Evolutionary conservation across 2,888 invertebrate genomes (phyloP).

Genomic region (Coecobrya sp.): DNA sequence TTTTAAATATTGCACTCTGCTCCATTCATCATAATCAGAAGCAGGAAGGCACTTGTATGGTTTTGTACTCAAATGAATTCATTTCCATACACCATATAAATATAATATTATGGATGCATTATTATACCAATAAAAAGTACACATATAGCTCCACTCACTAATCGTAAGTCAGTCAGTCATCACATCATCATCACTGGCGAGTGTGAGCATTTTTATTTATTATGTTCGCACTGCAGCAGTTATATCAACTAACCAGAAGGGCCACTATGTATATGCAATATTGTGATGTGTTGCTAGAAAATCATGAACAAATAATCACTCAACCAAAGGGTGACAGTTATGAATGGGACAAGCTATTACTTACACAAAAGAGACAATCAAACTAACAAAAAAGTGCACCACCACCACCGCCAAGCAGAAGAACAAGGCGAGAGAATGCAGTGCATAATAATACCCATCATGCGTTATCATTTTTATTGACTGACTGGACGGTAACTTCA

Average conservation of each 20-base stretch:
- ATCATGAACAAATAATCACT: constrained; percentile 71
- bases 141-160: neutral
- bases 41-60: constrained; percentile 53
- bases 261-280: neutral
- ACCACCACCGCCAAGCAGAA: neutral
- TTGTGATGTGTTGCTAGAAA: constrained; percentile 33
- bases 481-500: neutral
- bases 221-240: neutral
- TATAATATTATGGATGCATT: neutral
- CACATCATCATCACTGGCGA: neutral
- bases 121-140: neutral
- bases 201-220: constrained; percentile 48
- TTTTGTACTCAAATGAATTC: constrained; percentile 29
- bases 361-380: neutral
- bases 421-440: neutral
- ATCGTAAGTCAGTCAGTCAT: neutral
- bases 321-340: constrained; percentile 72
- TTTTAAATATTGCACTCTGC: neutral
- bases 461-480: neutral
- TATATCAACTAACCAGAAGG: constrained; percentile 3
- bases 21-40: constrained; percentile 43
- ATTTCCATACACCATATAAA: constrained; percentile 25
- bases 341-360: constrained; percentile 53
- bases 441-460: neutral
- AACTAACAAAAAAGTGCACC: neutral